A percentile compares a stretch with the other conserved stretches of the same genome.
Evolutionary conservation across 2,888 invertebrate genomes (phyloP).

Genomic region (Sphinx pinastri): DNA sequence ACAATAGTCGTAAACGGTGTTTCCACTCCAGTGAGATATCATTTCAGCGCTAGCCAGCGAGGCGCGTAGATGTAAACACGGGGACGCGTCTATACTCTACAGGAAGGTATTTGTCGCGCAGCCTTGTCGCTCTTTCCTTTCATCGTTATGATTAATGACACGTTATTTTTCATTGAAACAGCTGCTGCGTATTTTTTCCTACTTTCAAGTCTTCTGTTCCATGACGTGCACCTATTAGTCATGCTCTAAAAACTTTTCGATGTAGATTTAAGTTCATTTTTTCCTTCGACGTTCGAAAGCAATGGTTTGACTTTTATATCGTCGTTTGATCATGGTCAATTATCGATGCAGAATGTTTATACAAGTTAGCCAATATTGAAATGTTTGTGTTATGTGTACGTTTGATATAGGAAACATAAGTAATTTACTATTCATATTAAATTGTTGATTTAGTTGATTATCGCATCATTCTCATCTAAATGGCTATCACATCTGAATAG

Average conservation of each 20-base stretch:
- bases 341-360: background rate
- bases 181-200: slow-evolving; percentile 77
- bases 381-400: too few relatives aligned
- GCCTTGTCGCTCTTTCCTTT: slow-evolving; percentile 74
- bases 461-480: too few relatives aligned
- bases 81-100: slow-evolving; percentile 44
- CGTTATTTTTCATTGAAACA: slow-evolving; percentile 80
- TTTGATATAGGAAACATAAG: too few relatives aligned
- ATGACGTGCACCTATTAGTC: slow-evolving; percentile 76
- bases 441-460: too few relatives aligned
- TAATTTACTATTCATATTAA: too few relatives aligned
- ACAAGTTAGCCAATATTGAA: background rate
- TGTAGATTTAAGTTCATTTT: slow-evolving; percentile 63
- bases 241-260: slow-evolving; percentile 68
- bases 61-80: slow-evolving; percentile 61
- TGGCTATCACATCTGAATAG: too few relatives aligned
- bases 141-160: slow-evolving; percentile 78
- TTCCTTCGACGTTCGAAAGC: slow-evolving; percentile 50
- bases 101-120: slow-evolving; percentile 77
- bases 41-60: slow-evolving; percentile 46
- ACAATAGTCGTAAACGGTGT: slow-evolving; percentile 58
- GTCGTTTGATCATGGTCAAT: slow-evolving; percentile 1
- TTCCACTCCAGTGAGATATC: slow-evolving; percentile 53
- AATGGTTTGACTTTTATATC: slow-evolving; percentile 46
- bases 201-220: slow-evolving; percentile 74